phyloP scores from a whole-genome alignment of 2,113 vertebrate genomes.

The Malaclemys terrapin region DNA sequence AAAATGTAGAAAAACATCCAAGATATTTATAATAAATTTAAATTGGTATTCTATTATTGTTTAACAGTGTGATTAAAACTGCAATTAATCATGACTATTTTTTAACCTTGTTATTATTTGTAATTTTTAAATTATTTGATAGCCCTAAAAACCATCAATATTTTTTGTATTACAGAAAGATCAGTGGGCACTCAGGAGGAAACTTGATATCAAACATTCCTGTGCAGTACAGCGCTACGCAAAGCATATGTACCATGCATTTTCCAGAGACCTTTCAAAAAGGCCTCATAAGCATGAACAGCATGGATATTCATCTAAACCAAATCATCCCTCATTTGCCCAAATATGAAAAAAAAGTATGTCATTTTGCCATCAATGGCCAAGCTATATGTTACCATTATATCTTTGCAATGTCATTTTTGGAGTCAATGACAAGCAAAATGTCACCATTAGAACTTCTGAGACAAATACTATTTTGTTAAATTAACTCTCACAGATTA shows the following conservation, averaged over 20 bases:
- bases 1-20: no score
- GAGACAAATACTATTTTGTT: background rate
- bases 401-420: background rate
- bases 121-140: no score
- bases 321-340: background rate
- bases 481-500: background rate
- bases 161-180: background rate
- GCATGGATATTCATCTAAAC: background rate
- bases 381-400: background rate
- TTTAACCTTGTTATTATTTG: no score
- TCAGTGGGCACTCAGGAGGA: background rate
- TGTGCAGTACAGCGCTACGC: background rate
- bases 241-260: background rate
- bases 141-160: background rate
- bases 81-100: no score
- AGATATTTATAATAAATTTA: no score
- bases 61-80: no score
- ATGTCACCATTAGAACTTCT: background rate
- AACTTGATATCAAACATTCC: background rate
- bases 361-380: background rate
- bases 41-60: no score
- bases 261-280: background rate
- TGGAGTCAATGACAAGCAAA: background rate
- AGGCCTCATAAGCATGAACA: background rate
- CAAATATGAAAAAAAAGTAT: background rate